Evolutionary conservation across 2,113 vertebrate species (phyloP).

Genomic region (Bolborhynchus lineola): DNA sequence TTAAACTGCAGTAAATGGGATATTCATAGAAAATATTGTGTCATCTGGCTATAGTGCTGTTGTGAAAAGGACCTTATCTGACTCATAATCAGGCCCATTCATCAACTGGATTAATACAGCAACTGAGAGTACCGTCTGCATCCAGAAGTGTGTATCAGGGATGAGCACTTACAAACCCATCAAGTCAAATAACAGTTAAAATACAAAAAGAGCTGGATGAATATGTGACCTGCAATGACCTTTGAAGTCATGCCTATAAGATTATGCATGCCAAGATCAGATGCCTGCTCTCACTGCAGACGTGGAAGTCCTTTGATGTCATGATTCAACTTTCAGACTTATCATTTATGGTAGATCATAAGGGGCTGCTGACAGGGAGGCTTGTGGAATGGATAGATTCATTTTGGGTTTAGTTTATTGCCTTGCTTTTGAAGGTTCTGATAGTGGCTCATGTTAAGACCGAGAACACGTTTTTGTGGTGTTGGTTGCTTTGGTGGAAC

Average conservation of each 20-base stretch:
- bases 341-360: not conserved
- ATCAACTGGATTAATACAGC: not conserved
- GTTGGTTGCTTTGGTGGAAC: not conserved
- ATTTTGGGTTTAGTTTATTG: not conserved
- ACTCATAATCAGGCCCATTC: too few species aligned
- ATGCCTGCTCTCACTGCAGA: not conserved
- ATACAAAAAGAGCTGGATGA: not conserved
- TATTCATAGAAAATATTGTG: not conserved
- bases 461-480: not conserved
- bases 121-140: not conserved
- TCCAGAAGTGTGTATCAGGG: not conserved
- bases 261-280: too few species aligned
- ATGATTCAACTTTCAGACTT: not conserved
- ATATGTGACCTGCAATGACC: not conserved
- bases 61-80: not conserved
- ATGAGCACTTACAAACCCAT: not conserved
- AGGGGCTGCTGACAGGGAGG: not conserved
- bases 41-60: not conserved
- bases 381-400: not conserved
- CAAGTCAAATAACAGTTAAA: not conserved
- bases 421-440: not conserved
- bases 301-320: not conserved
- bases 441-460: fast-evolving
- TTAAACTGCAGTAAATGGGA: not conserved
- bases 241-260: not conserved